These are phyloP conservation scores for Lanius collurio DNA, from an alignment of 2,113 vertebrate species.

Conservation along the genomic window DNA sequence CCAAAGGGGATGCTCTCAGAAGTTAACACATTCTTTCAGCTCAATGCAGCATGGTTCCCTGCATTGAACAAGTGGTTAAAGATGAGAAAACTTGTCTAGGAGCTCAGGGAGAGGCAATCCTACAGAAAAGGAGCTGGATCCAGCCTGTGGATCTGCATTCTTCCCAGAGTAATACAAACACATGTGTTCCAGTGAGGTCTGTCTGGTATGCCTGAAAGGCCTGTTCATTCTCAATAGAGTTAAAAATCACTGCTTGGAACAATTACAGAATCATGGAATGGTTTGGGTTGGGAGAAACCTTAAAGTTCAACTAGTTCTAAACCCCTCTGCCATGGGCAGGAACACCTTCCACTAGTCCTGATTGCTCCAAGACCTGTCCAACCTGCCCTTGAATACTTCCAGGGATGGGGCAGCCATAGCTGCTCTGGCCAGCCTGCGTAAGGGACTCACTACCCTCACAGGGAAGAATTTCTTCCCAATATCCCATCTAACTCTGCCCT, in stretches of 20 bases:
- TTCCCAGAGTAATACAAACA: rapidly evolving
- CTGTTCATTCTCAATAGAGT: not conserved
- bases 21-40: rapidly evolving
- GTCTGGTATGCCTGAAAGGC: not conserved
- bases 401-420: not conserved
- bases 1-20: not conserved
- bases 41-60: not conserved
- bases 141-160: not conserved
- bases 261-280: not conserved
- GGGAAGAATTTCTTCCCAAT: not conserved
- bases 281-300: not conserved
- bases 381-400: not conserved
- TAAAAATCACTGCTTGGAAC: not conserved
- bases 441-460: not conserved
- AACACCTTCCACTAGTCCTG: not conserved
- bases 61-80: not conserved
- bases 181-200: not conserved
- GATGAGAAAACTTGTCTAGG: not conserved
- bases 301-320: not conserved
- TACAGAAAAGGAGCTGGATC: not conserved
- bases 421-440: not conserved
- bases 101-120: not conserved
- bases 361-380: not conserved
- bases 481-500: not conserved
- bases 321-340: not conserved